Evolutionary conservation across 2,888 invertebrate species (phyloP).

Genomic region (Cephalotes varians): DNA sequence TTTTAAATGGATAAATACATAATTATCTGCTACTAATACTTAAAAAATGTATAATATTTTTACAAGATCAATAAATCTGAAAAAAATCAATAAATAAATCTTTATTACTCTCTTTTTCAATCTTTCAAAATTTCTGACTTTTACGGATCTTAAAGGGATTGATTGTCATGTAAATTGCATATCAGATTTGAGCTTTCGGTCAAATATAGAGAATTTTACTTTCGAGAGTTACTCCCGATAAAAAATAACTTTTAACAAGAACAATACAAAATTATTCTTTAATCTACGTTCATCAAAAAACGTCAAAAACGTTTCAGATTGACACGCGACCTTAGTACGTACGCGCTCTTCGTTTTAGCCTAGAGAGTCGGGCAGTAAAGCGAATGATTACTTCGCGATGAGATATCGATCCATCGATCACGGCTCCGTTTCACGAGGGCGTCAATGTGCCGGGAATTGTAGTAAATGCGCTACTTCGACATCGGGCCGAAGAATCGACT

Average conservation of each 20-base stretch:
- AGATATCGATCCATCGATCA: slow-evolving; percentile 54
- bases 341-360: not conserved
- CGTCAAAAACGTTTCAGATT: not conserved
- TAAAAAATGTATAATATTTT: not conserved
- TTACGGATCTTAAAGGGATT: not conserved
- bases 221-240: not conserved
- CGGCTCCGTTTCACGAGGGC: slow-evolving; percentile 28
- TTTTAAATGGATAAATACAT: not conserved
- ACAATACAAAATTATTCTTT: not conserved
- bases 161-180: not conserved
- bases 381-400: slow-evolving; percentile 44
- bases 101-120: not conserved
- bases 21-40: not conserved
- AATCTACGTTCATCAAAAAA: not conserved
- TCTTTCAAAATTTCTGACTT: not conserved
- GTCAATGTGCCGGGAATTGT: slow-evolving; percentile 50
- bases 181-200: not conserved
- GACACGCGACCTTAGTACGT: not conserved
- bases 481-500: slow-evolving; percentile 47
- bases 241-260: slow-evolving; percentile 3
- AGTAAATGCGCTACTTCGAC: slow-evolving; percentile 53
- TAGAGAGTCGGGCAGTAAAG: slow-evolving; percentile 17
- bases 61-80: not conserved
- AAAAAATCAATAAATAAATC: not conserved
- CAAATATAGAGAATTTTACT: not conserved